Base-by-base conservation (phyloP, 2,888 invertebrate genomes). In the Carcina quercana region DNA sequence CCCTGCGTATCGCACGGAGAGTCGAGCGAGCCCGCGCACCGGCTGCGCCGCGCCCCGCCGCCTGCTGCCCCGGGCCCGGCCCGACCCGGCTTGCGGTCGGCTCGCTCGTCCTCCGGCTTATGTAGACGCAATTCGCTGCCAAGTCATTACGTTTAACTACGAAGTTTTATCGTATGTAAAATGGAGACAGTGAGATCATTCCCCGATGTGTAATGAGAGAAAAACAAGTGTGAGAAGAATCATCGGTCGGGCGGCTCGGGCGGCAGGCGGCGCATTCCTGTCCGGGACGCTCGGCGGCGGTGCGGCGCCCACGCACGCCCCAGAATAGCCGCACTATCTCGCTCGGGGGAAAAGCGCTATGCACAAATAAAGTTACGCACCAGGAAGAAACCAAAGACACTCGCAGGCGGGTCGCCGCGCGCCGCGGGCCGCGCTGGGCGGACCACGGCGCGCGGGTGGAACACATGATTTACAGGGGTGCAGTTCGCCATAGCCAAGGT, bases 281-380 rank as follows among this genome's bases (percentile, higher is more conserved):
- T 45, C 50, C 40, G 35, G 47, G 52, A 52, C 59, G 53, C 47
- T 43, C 53, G 43, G 43, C 53, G 53, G 54, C 53, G 54, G 45
- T 64, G 46, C 10, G 43, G 45, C 59, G 53, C 59, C 57, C 54
- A 56, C 60, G 57, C 58, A 36, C 45, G 52, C 59, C 72, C 72
- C 61, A 74, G 76, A 78, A 78, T 79, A 79, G 79, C 69, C 67
- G 59, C 69, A 59, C 65, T 63, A 64, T 65, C 69, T 63, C 66
- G 69, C 73, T 64, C 74, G 54, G 65, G 42, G 58, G 74, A 68
- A 71, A 75, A 71, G 71, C 73, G 74, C 72, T 72, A 71, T 76
- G 79, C 78, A 73, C 78, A 75, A 73, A 78, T 78, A 79, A 72
- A 72, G 69, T 62, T 67, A 67, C 59, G 54, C 61, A 61, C 53